Evolutionary conservation across 2,113 vertebrate species (phyloP), one percentile per base, ranked within the genome.

Genomic region (Pollachius pollachius): DNA sequence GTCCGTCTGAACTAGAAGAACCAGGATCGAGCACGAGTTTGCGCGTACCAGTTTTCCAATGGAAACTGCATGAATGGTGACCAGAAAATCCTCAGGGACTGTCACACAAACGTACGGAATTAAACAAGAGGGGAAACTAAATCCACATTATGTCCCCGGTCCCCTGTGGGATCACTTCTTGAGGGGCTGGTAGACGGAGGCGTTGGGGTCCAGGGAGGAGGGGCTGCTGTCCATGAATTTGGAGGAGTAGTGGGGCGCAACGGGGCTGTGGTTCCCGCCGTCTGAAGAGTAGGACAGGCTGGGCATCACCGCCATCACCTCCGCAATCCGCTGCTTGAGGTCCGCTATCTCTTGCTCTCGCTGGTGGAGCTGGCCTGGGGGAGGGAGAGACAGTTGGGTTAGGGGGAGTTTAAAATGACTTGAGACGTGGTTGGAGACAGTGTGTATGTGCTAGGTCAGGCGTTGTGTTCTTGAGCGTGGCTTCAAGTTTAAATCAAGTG

Each of bases 291-390:
- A 99, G 0, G 93, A 91, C 84, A 99, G 94, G 89, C 96, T 99
- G 85, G 97, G 97, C 97, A 99, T 99, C 77, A 99, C 97, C 0
- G 97, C 97, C 97, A 99, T 98, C 78, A 99, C 97, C 91, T 99
- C 97, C 0, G 97, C 97, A 21, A 99, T 99, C 93, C 98, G 99
- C 93, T 99, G 96, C 85, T 99, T 99, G 52, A 99, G 94, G 78
- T 99, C 97, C 79, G 97, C 96, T 84, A 99, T 98, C 90, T 99
- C 97, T 92, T 99, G 97, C 75, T 99, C 97, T 89, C 97, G 97
- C 87, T 98, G 96, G 87, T 98, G 92, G 79, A 96, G 95, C 85
- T 99, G 97, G 88, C 97, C 97, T 99, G 87, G 2, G 23, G 65
- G 48, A 62, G 62, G 8, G 54, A 27, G 15, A 13, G 11, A 8